Base-by-base conservation (phyloP, 2,797 vertebrate species). In the Clangula hyemalis region DNA sequence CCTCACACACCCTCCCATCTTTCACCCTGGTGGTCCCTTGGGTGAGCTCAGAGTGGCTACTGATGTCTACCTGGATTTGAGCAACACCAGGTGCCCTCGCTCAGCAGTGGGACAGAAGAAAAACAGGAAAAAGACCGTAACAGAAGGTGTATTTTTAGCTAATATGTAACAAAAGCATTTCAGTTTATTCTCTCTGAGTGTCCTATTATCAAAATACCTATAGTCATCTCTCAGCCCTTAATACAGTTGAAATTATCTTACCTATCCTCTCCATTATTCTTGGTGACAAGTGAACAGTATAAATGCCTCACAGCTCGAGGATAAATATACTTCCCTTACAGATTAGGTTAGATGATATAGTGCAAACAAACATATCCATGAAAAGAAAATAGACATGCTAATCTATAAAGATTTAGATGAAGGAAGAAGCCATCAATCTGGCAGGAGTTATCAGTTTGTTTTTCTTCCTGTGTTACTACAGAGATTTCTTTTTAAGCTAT, bases 401-500 rank as follows among this genome's bases (percentile, higher is more conserved):
- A 97, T 97, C 81, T 71, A 79, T 82, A 82, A 96, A 96, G 96
- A 96, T 96, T 97, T 96, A 97, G 94, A 90, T 80, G 86, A 56
- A 60, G 54, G 89, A 87, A 96, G 93, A 85, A 88, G 73, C 72
- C 96, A 95, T 97, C 95, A 95, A 89, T 97, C 95, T 97, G 62
- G 71, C 92, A 81, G 47, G 39, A 79, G 68, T 71, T 93, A 87
- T 36, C 90, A 88, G 90, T 80, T n/a, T 93, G 77, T 57, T 89
- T 89, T 95, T 85, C 73, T 96, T 90, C 58, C 62, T 79, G 61
- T 91, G 85, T 76, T 88, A 18, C 53, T 85, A 90, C 68, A 58
- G 60, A 97, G 92, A 82, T 92, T 76, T 89, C 93, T 92, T 97
- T 97, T 96, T 97, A 94, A 96, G 87, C 94, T 94, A 96, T 93